phyloP scores from a whole-genome alignment of 1,140 invertebrate species.

The Sycophila sp. region DNA sequence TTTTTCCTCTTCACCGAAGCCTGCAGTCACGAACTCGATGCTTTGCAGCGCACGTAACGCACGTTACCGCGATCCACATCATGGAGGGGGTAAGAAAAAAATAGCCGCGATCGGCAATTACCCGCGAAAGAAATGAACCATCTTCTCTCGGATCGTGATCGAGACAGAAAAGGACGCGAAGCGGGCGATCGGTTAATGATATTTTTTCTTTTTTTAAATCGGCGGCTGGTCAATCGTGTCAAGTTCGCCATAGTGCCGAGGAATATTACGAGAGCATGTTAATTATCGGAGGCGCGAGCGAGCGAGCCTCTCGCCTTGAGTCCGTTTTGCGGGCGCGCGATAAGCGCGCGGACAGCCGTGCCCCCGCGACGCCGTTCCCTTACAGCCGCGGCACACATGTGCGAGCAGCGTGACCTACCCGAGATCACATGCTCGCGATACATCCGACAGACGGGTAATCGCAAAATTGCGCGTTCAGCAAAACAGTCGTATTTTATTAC shows the following conservation, averaged over 20 bases:
- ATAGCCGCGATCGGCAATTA: neutral
- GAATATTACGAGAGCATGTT: constrained; percentile 18
- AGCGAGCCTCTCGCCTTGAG: constrained; percentile 23
- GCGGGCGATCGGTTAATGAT: too few species aligned
- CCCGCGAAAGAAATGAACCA: neutral
- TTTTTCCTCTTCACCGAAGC: too few species aligned
- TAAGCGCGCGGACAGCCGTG: constrained; percentile 38
- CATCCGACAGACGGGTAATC: neutral
- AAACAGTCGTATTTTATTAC: neutral
- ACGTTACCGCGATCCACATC: neutral
- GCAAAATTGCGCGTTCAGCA: constrained; percentile 10
- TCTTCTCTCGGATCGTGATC: too few species aligned
- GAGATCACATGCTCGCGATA: constrained; percentile 54
- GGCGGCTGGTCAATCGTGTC: constrained; percentile 26
- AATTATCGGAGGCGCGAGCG: neutral
- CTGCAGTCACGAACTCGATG: neutral
- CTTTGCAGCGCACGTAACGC: neutral
- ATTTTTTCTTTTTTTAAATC: neutral
- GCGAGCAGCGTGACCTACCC: constrained; percentile 56
- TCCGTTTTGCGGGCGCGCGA: constrained; percentile 38
- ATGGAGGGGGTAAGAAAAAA: neutral
- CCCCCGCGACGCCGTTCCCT: neutral
- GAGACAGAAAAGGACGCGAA: too few species aligned
- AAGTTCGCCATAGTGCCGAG: constrained; percentile 14
- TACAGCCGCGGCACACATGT: constrained; percentile 56